phyloP scores from a whole-genome alignment of 2,888 invertebrate species.

The Melanargia galathea region DNA sequence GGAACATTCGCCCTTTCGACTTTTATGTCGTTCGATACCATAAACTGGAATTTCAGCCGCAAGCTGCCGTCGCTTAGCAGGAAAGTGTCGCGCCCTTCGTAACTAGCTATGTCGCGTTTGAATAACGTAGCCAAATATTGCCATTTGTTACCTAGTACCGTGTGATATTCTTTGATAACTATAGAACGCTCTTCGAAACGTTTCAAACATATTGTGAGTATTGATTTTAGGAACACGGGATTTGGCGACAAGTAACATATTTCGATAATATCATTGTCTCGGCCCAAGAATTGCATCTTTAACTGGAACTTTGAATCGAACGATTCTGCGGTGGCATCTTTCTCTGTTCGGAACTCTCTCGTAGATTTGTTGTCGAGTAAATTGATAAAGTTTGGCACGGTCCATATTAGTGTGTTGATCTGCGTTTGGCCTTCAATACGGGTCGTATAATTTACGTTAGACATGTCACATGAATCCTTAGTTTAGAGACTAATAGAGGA shows the following conservation, averaged over 20 bases:
- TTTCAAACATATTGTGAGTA: conserved; percentile 68
- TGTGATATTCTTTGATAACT: conserved; percentile 70
- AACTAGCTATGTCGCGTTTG: conserved; percentile 65
- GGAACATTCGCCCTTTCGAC: conserved; percentile 59
- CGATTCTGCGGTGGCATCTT: conserved; percentile 49
- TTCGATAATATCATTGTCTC: conserved; percentile 70
- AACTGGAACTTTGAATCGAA: conserved; percentile 62
- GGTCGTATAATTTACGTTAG: conserved; percentile 61
- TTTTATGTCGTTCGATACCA: conserved; percentile 71
- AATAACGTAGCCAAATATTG: conserved; percentile 71
- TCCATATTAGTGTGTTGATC: conserved; percentile 73
- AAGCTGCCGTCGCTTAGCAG: conserved; percentile 71
- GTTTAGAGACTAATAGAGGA: background rate
- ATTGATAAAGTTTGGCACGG: conserved; percentile 63
- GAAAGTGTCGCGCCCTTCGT: conserved; percentile 62
- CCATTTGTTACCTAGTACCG: conserved; percentile 73
- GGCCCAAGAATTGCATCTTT: conserved; percentile 72
- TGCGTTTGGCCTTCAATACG: conserved; percentile 71
- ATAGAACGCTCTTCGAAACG: conserved; percentile 72
- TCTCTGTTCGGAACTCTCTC: conserved; percentile 67
- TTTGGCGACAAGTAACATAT: conserved; percentile 68
- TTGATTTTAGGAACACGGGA: conserved; percentile 68
- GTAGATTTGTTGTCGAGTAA: conserved; percentile 63
- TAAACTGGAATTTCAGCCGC: conserved; percentile 69
- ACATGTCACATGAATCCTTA: conserved; percentile 50